Base-by-base conservation (phyloP, 2,113 vertebrate species). In the Lasiurus cinereus region DNA sequence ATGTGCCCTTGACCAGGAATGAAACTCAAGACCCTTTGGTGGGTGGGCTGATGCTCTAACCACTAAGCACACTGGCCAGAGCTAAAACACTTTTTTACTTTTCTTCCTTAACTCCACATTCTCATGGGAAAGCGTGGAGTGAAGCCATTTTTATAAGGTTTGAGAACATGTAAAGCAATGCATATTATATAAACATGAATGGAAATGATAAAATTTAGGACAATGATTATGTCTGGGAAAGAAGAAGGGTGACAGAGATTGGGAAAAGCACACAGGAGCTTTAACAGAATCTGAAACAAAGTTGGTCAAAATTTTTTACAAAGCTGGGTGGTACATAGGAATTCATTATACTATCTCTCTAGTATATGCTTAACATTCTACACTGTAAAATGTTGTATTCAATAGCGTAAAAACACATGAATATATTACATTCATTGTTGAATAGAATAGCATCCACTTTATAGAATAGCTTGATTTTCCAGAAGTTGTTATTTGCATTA, bases 141-240 rank as follows among this genome's bases (percentile, higher is more conserved):
- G 36, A 88, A 36, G 24, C n/a, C 14, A 74, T 64, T 46, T 80
- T 80, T 39, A 50, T n/a, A 78, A 54, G 15, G 18, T 72, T 90
- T 95, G 48, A 36, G 77, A 88, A 93, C 27, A 33, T 91, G 39
- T 29, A 54, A 84, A 88, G 3, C 46, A 66, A 50, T 21, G 48
- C 4, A 6, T 59, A 10, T 36, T 62, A 33, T 46, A 67, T 69
- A 79, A 88, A 73, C 46, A 33, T 85, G 66, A 43, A 12, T 66
- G 36, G 13, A 12, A 82, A 92, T 94, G 39, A 76, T 94, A 80
- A 70, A 56, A 54, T 85, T 89, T 62, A 88, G 31, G 66, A 59
- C 33, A 79, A 56, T 66, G 22, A 27, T 70, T 84, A 56, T 94
- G 22, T 87, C 18, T 77, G 62, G 33, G 48, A 14, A 48, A 90